phyloP scores from a whole-genome alignment of 2,113 vertebrate species.

The Chloroceryle aenea region DNA sequence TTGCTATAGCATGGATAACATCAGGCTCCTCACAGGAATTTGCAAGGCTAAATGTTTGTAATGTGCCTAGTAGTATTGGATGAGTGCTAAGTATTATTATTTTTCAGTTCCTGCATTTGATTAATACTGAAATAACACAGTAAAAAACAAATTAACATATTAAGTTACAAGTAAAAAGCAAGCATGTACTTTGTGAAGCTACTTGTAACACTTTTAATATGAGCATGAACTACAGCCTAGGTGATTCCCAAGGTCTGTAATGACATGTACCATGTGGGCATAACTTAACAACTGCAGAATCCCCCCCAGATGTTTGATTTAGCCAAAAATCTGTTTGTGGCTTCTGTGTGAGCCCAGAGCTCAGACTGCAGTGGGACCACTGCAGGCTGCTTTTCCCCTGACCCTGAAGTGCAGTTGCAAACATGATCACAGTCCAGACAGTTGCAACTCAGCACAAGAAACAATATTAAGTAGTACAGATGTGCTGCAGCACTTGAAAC shows the following conservation, averaged over 20 bases:
- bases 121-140: slow-evolving; percentile 51
- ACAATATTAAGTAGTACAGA: neutral
- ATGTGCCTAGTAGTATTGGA: slow-evolving; percentile 32
- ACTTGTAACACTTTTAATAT: neutral
- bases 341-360: neutral
- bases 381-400: neutral
- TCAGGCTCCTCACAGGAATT: slow-evolving; percentile 23
- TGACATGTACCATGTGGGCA: neutral
- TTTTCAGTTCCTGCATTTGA: slow-evolving; percentile 57
- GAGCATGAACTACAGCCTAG: neutral
- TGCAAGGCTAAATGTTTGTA: slow-evolving; percentile 13
- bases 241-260: slow-evolving; percentile 29
- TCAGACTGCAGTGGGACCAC: neutral
- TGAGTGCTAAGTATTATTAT: slow-evolving; percentile 62
- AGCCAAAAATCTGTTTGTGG: slow-evolving; percentile 2
- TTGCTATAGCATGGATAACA: neutral
- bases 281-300: neutral
- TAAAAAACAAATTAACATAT: slow-evolving; percentile 61
- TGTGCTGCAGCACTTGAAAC: neutral
- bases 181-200: slow-evolving; percentile 38
- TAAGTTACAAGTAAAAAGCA: slow-evolving; percentile 49
- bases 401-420: neutral
- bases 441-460: neutral
- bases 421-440: neutral
- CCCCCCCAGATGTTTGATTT: neutral